Conservation (phyloP, 2,888 invertebrate species). For the Erynnis tages region DNA sequence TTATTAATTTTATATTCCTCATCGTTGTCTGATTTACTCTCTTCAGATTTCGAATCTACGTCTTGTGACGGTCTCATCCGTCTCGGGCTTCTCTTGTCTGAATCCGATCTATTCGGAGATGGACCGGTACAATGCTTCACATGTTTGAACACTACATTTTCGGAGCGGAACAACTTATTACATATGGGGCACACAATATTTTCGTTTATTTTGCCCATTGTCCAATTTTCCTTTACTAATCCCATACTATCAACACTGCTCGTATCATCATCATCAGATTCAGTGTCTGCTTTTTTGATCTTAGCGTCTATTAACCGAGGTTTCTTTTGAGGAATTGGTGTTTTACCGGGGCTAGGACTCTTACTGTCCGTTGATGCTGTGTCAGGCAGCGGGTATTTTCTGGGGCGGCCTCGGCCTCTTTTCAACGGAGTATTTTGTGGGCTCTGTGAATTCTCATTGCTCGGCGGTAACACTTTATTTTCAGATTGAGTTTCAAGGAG, state of each 20-base stretch:
- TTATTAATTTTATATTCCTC: conserved; percentile 43
- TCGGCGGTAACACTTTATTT: conserved; percentile 38
- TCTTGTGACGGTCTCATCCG: conserved; percentile 54
- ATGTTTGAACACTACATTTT: conserved; percentile 77
- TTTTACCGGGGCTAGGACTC: conserved; percentile 35
- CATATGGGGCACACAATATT: conserved; percentile 77
- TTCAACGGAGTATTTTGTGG: conserved; percentile 59
- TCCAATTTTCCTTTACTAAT: conserved; percentile 71
- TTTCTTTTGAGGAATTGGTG: conserved; percentile 62
- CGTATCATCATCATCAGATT: conserved; percentile 48
- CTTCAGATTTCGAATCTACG: conserved; percentile 51
- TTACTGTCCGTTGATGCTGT: conserved; percentile 38
- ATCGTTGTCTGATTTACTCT: conserved; percentile 54
- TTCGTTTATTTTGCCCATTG: conserved; percentile 79
- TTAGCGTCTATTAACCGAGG: conserved; percentile 58
- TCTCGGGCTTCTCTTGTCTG: conserved; percentile 58
- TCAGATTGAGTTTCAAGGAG: conserved; percentile 67
- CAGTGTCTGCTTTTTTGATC: conserved; percentile 47
- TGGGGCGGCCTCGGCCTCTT: conserved; percentile 70
- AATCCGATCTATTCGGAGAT: conserved; percentile 70
- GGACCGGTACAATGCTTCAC: conserved; percentile 77
- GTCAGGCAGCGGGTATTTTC: conserved; percentile 69
- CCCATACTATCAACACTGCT: conserved; percentile 51
- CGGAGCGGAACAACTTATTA: conserved; percentile 72
- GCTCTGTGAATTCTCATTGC: conserved; percentile 39